Conservation (phyloP, 2,797 vertebrate species). For the Gallinago stenura region DNA sequence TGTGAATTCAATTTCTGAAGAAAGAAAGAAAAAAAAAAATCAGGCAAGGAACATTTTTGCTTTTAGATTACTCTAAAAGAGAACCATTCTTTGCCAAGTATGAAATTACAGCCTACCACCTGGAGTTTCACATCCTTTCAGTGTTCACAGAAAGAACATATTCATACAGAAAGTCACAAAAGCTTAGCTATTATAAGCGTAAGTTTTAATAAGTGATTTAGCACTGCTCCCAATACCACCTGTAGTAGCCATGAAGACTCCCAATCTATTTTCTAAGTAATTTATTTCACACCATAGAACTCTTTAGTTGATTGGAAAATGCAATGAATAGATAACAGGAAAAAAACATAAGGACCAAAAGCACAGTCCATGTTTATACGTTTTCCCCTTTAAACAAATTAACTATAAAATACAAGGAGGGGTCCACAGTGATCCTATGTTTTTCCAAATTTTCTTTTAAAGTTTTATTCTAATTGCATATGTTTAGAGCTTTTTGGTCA, state of each 20-base stretch:
- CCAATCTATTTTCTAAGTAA: not conserved
- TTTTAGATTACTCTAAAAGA: slow-evolving; percentile 4
- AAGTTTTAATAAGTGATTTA: not conserved
- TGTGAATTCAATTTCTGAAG: not conserved
- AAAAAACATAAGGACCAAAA: not conserved
- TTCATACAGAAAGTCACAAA: slow-evolving; percentile 17
- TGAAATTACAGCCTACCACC: slow-evolving; percentile 42
- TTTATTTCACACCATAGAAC: not conserved
- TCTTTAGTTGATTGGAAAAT: not conserved
- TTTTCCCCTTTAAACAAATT: not conserved
- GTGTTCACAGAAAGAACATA: not conserved
- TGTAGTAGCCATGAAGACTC: not conserved
- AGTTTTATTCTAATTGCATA: not conserved
- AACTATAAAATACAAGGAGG: not conserved
- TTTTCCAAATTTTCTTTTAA: not conserved
- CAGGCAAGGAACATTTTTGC: not conserved
- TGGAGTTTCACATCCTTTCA: slow-evolving; percentile 42
- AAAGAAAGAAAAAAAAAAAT: not conserved
- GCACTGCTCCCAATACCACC: not conserved
- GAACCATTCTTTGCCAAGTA: not conserved
- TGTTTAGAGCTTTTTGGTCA: not conserved
- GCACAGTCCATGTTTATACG: not conserved
- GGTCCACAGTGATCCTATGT: not conserved
- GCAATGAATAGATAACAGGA: not conserved
- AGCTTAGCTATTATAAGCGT: not conserved